Percentiles rank a stretch among this genome's conserved stretches.
phyloP scores from a whole-genome alignment of 2,113 vertebrate species.

The Chamaetylas fuelleborni region DNA sequence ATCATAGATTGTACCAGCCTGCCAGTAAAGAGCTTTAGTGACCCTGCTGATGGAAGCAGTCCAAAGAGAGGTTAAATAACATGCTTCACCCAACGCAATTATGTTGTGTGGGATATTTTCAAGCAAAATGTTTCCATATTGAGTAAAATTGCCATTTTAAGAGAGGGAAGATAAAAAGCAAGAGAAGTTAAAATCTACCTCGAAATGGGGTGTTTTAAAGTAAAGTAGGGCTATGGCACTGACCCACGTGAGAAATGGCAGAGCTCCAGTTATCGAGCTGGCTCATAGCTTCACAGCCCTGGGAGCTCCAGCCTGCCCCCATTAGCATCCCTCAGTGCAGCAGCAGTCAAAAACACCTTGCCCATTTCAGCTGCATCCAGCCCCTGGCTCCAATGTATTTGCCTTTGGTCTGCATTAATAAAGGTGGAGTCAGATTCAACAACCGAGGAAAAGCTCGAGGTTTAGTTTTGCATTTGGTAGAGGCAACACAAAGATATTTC shows the following conservation, averaged over 20 bases:
- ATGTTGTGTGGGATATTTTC: not conserved
- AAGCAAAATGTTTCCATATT: not conserved
- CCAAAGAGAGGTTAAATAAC: conserved; percentile 18
- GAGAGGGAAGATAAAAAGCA: not conserved
- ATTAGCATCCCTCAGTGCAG: not conserved
- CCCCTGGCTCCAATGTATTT: not conserved
- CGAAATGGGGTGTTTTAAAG: not conserved
- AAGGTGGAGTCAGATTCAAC: not conserved
- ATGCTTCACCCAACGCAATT: not conserved
- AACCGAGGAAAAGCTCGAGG: not conserved
- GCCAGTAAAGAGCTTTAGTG: conserved; percentile 1
- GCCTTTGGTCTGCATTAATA: not conserved
- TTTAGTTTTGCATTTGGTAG: not conserved
- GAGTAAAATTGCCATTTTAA: not conserved
- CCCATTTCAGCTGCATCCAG: not conserved
- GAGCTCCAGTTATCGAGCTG: not conserved
- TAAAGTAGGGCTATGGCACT: not conserved
- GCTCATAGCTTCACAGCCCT: not conserved
- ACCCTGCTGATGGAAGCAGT: not conserved
- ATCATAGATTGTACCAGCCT: conserved; percentile 21
- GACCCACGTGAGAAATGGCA: not conserved
- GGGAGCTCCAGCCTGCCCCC: not conserved
- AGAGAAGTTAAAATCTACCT: not conserved
- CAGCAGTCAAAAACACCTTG: not conserved
- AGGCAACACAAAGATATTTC: not conserved